Percentiles rank a stretch among this genome's conserved stretches.
These are phyloP conservation scores for Urocyon cinereoargenteus DNA, from an alignment of 2,797 vertebrate species.

Conservation along the genomic window DNA sequence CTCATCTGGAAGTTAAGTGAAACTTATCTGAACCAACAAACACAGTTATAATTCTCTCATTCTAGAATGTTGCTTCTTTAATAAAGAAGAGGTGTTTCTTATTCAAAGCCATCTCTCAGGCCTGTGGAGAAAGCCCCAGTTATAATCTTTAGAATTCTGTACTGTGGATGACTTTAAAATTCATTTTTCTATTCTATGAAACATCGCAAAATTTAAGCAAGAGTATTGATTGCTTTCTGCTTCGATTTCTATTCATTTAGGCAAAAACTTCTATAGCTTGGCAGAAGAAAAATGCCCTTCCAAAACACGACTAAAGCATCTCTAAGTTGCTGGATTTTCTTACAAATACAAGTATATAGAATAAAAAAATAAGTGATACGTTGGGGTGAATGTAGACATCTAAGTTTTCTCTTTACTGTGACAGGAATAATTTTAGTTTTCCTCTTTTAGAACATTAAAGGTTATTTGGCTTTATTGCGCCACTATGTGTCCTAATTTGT, in stretches of 20 bases:
- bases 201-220: not conserved
- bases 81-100: not conserved
- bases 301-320: not conserved
- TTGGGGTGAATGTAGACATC: not conserved
- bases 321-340: not conserved
- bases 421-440: not conserved
- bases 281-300: not conserved
- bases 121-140: not conserved
- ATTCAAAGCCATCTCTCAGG: constrained; percentile 10
- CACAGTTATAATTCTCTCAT: not conserved
- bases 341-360: not conserved
- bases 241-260: constrained; percentile 27
- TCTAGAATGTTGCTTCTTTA: not conserved
- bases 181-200: constrained; percentile 55
- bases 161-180: not conserved
- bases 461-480: not conserved
- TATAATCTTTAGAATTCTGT: not conserved
- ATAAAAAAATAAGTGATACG: not conserved
- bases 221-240: not conserved
- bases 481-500: not conserved
- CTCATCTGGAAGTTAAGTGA: not conserved
- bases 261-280: not conserved
- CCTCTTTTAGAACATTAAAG: not conserved
- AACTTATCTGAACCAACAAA: not conserved
- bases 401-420: not conserved